Evolutionary conservation across 2,113 vertebrate species (phyloP).

Genomic region (Bubo scandiacus): DNA sequence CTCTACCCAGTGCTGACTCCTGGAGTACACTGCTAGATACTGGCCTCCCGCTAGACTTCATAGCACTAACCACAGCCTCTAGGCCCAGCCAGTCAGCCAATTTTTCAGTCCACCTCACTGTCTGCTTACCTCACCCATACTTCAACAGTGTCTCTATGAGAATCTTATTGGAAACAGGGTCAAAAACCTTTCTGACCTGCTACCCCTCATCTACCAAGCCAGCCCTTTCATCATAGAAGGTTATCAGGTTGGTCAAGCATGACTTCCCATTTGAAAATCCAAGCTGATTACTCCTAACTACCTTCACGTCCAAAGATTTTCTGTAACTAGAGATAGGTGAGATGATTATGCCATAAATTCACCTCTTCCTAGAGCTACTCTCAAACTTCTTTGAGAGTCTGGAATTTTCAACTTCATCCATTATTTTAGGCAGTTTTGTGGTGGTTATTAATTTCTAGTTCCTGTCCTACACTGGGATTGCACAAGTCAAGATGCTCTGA

Average conservation of each 20-base stretch:
- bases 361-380: background rate
- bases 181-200: background rate
- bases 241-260: background rate
- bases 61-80: background rate
- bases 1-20: background rate
- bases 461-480: background rate
- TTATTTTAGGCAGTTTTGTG: background rate
- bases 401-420: background rate
- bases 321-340: background rate
- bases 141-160: background rate
- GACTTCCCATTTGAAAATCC: background rate
- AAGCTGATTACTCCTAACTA: background rate
- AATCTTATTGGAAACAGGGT: background rate
- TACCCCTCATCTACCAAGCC: background rate
- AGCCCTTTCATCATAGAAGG: background rate
- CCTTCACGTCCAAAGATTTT: background rate
- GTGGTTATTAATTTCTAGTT: background rate
- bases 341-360: background rate
- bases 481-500: background rate
- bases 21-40: background rate
- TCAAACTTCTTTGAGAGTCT: background rate
- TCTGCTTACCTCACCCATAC: background rate
- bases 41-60: background rate
- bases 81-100: too few relatives aligned
- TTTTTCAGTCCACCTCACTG: background rate